Percentiles rank a stretch among this genome's conserved stretches.
Conservation (phyloP, 2,888 invertebrate genomes). For the Sycophila texana region DNA sequence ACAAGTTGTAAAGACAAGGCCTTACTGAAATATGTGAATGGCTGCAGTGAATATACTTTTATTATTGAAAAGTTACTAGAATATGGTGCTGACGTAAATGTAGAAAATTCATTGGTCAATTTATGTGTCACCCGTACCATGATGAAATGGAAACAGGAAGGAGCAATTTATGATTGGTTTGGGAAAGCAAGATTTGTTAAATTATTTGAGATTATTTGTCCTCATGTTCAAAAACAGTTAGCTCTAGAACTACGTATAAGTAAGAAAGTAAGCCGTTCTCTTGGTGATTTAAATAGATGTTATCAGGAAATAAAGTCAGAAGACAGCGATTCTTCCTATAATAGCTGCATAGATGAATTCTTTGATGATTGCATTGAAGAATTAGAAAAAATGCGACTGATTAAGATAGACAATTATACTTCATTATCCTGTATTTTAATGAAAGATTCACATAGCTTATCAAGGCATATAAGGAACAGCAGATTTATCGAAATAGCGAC, state of each 20-base stretch:
- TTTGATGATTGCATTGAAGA: not conserved
- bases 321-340: not conserved
- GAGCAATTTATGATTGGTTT: not conserved
- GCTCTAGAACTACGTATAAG: not conserved
- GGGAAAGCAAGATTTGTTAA: not conserved
- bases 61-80: not conserved
- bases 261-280: not conserved
- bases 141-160: too few relatives aligned
- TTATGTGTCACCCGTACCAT: too few relatives aligned
- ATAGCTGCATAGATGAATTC: not conserved
- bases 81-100: slow-evolving; percentile 1
- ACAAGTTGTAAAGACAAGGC: not conserved
- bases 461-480: not conserved
- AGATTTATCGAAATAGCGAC: not conserved
- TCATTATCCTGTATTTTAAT: not conserved
- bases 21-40: not conserved
- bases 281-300: not conserved
- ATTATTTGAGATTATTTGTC: not conserved
- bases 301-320: too few relatives aligned
- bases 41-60: not conserved
- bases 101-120: not conserved
- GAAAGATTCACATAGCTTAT: not conserved
- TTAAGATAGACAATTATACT: not conserved
- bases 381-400: not conserved
- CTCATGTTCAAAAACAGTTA: not conserved